Base-by-base conservation (phyloP, 2,888 invertebrate species). In the Arrhopalites spinosus region DNA sequence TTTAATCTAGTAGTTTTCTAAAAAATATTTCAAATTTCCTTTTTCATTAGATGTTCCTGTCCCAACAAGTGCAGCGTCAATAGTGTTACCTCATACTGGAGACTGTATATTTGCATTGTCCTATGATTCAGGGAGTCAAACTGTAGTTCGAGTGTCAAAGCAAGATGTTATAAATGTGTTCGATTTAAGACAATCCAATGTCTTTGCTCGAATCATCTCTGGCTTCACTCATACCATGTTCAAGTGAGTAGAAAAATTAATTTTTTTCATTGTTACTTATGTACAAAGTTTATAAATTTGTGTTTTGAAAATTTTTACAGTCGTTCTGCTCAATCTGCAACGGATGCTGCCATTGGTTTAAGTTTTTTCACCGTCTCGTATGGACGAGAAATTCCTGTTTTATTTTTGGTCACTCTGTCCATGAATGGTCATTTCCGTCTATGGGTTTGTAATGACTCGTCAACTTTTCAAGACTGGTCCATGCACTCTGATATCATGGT, bases 61-160 rank as follows among this genome's bases (percentile, higher is more conserved):
- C 20, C 82, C 81, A 13, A 69, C 79, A 13, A 77, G 79, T 72
- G 83, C 81, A 5, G 61, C 81, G 0, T 80, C 80, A 25, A 63
- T 74, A 64, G 79, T 76, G 53, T 70, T 81, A 59, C 79, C 76
- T 63, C 74, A 71, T 11, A 76, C 76, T 47, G 80, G 79, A 68
- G 83, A 81, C 17, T 80, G 76, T 30, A 73, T 82, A 23, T 83
- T 82, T 71, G 79, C 83, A n/a, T 77, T 81, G 25, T 78, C 83
- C 0, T 83, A 80, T 53, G 83, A 83, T 63, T 77, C 79, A 27
- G 83, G 83, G 7, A 78, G 75, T 45, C 75, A 80, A 36, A 79
- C 78, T 20, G 78, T 83, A 17, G 68, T 77, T n/a, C 80, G 78
- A 66, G 73, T 81, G 50, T 75, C 77, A 2, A 79, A 76, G 63